These are phyloP conservation scores for Barypeithes pellucidus DNA, from an alignment of 2,888 invertebrate genomes.

Conservation along the genomic window DNA sequence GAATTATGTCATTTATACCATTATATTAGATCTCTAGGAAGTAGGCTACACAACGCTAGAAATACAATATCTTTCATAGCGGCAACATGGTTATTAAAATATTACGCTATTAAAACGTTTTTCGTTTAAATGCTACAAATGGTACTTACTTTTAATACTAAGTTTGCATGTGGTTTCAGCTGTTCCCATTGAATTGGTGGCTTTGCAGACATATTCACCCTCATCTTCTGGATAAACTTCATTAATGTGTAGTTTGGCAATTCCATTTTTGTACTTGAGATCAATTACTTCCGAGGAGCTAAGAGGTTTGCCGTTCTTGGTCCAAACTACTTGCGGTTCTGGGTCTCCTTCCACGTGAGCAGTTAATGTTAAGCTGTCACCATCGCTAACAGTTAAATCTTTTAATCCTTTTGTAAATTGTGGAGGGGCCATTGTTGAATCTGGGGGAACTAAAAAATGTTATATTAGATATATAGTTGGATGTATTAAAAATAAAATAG, in stretches of 20 bases:
- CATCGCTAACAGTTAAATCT: conserved; percentile 87
- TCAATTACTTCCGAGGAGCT: conserved; percentile 89
- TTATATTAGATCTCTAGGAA: too few relatives aligned
- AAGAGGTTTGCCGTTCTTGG: conserved; percentile 86
- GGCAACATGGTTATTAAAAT: too few relatives aligned
- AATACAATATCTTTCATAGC: too few relatives aligned
- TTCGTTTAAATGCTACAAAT: too few relatives aligned
- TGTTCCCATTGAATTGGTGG: conserved; percentile 92
- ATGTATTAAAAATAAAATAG: conserved; percentile 12
- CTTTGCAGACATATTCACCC: conserved; percentile 91
- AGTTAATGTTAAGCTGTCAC: conserved; percentile 87
- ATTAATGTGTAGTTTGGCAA: conserved; percentile 89
- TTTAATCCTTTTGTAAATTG: conserved; percentile 86
- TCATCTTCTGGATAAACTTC: conserved; percentile 98
- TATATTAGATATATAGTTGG: background rate
- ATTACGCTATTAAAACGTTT: too few relatives aligned
- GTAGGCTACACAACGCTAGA: too few relatives aligned
- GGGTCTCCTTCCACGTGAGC: conserved; percentile 93
- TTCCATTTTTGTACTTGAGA: conserved; percentile 92
- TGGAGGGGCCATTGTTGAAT: conserved; percentile 90
- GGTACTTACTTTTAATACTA: conserved; percentile 84
- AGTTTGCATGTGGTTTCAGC: conserved; percentile 89
- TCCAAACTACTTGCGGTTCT: conserved; percentile 93
- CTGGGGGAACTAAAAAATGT: conserved; percentile 82
- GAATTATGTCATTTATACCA: too few relatives aligned